Evolutionary conservation across 1,140 invertebrate genomes (phyloP), one percentile per base, ranked within the genome.

Genomic region (Drosophila nikananu): DNA sequence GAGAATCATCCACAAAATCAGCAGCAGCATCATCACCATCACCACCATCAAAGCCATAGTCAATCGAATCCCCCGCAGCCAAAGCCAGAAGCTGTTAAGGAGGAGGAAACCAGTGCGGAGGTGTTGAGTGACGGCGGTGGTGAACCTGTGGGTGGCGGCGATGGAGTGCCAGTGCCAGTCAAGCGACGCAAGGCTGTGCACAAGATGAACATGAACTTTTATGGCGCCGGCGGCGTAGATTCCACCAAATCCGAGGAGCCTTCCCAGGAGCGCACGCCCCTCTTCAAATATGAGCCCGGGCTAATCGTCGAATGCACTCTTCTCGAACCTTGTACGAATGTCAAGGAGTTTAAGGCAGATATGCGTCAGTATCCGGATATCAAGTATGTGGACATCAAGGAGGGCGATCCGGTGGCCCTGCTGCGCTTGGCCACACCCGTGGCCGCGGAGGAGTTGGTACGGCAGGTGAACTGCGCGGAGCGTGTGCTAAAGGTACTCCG

Each of bases 281-380:
- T 93, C 52, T 93, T 94, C 42, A 86, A 93, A 41, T 95, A 94
- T 73, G 93, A 92, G 21, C 86, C 89, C 7, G 95, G 96, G n/a
- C 91, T 96, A 10, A 96, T 97, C 79, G 94, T 97, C 0, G 95
- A 95, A 90, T 89, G 96, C 37, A 86, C 93, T 41, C 87, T 97
- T 51, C 81, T 94, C 5, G 95, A 96, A 78, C 94, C 95, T 6
- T 95, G 95, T 73, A 80, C 92, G 17, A 95, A 95, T 93, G 90
- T 95, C 49, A 95, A 95, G 93, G 94, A 94, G 91, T 94, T 96
- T 67, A 96, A 97, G 93, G 95, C 95, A 21, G 94, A 95, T 60
- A 93, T 94, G 58, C 94, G 93, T 35, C 90, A 92, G 49, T 95
- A 95, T 62, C 81, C 92, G 61, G 94, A 94, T 19, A 94, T 95